phyloP scores from a whole-genome alignment of 2,888 invertebrate genomes.

The Taenaris catops region DNA sequence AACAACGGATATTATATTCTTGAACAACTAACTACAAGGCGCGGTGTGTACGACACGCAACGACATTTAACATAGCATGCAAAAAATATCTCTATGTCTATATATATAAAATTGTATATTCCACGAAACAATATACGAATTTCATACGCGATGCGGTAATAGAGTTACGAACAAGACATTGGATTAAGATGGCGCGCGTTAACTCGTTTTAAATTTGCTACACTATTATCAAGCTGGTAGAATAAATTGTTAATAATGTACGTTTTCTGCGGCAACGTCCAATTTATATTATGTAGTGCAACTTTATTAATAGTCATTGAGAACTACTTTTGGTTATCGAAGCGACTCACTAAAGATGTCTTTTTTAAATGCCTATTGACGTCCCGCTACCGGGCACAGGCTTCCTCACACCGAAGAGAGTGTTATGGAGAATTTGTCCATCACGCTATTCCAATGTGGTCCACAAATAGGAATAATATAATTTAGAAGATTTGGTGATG shows the following conservation, averaged over 20 bases:
- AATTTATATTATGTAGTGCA: too few relatives aligned
- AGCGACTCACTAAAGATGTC: background rate
- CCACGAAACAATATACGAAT: conserved; percentile 4
- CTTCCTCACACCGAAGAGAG: too few relatives aligned
- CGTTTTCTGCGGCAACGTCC: background rate
- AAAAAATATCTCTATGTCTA: background rate
- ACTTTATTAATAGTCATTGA: too few relatives aligned
- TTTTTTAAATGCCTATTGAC: background rate
- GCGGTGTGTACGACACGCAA: conserved; percentile 2
- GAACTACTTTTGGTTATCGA: too few relatives aligned
- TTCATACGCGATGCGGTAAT: conserved; percentile 15
- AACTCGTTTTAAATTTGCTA: conserved; percentile 22
- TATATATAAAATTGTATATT: background rate
- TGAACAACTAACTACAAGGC: conserved; percentile 24
- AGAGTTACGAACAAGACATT: conserved; percentile 20
- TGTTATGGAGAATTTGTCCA: too few relatives aligned
- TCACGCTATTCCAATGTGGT: too few relatives aligned
- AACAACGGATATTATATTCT: conserved; percentile 36
- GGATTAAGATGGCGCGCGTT: conserved; percentile 17
- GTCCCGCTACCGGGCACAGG: too few relatives aligned
- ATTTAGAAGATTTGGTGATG: too few relatives aligned
- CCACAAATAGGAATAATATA: too few relatives aligned
- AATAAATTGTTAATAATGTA: conserved; percentile 12
- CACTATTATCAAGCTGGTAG: conserved; percentile 15
- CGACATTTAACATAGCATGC: background rate